Evolutionary conservation across 2,113 vertebrate genomes (phyloP), one percentile per base, ranked within the genome.

Genomic region (Cyphomyrus discorhynchus): DNA sequence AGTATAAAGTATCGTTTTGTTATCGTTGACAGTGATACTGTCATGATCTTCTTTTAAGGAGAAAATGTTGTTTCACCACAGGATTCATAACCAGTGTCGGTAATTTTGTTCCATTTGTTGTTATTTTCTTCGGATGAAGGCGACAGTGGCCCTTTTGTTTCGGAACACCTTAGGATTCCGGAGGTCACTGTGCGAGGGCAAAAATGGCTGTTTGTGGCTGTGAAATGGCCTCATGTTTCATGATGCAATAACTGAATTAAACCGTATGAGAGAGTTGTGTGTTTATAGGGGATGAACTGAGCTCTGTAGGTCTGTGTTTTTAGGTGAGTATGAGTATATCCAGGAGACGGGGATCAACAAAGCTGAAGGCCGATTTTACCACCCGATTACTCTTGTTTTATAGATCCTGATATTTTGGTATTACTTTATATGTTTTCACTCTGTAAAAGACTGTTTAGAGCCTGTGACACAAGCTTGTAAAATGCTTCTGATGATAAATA

Each of bases 171-270:
- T 62, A 91, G 90, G 74, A 87, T 87, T 49, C 27, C 21, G 88
- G 45, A 90, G 62, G 52, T 42, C 58, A 0, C 31, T 19, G 77
- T 31, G 88, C 66, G 86, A 91, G 89, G 90, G 88, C 90, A 90
- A 46, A 62, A 9, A 11, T 85, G 45, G 91, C 89, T 80, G 62
- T 89, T 47, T 39, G 49, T 70, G 86, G 86, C 89, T 87, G 83
- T 66, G 42, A 82, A 82, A 50, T 80, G 11, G 85, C 42, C 89
- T 91, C 83, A 70, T 82, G 70, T 91, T 90, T 83, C 45, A 77
- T 46, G 49, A 80, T 62, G 90, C 90, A 90, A 90, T 90, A 90
- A 90, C 80, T 21, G 80, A 84, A 70, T 39, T 58, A 89, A 74
- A 86, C 66, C 3, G 27, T 70, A 74, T 24, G 35, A 39, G 35